Evolutionary conservation across 92 coral and sea anemone species (phyloP), one percentile per base, ranked within the genome.

Genomic region (Montipora capitata): DNA sequence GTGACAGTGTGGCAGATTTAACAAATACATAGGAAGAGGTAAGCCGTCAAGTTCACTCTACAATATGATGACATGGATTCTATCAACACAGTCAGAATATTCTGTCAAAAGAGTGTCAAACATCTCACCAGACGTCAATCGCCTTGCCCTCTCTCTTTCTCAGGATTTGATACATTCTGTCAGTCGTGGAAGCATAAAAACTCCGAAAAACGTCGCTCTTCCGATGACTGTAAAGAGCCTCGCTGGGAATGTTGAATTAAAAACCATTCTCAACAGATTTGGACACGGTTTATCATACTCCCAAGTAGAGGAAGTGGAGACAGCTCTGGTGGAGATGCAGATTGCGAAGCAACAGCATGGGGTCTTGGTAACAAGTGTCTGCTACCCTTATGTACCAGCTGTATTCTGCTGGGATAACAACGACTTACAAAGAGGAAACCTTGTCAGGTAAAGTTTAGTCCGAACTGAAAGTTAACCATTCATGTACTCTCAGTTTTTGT

Each of bases 321-420:
- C 94, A 68, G 93, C 94, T 13, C 59, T 85, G 80, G 94, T 89
- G 49, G 92, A 90, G 54, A 81, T 16, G 15, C 83, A 92, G 78
- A 77, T 88, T 79, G 74, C 89, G 35, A 80, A 87, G 67, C 68
- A 92, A 52, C 86, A 84, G 74, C 59, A 84, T 45, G 94, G 92
- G 39, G 77, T 84, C 61, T 58, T 94, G 45, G 49, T 83, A 63
- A 94, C 94, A 49, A 81, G 77, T 76, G 76, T 77, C 14, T 79
- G 92, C 74, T 63, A 82, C 63, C 86, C 75, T 16, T 77, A 69
- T 5, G 83, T 87, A 85, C 82, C 94, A 56, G 93, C 86, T 27
- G 82, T 92, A 14, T 83, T 91, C 67, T 89, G 94, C 57, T 94
- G 91, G 94, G 96, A 94, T 68, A 94, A 88, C 91, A 91, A 91